These are phyloP conservation scores for Prionailurus viverrinus DNA, from an alignment of 2,113 vertebrate genomes.

Conservation along the genomic window DNA sequence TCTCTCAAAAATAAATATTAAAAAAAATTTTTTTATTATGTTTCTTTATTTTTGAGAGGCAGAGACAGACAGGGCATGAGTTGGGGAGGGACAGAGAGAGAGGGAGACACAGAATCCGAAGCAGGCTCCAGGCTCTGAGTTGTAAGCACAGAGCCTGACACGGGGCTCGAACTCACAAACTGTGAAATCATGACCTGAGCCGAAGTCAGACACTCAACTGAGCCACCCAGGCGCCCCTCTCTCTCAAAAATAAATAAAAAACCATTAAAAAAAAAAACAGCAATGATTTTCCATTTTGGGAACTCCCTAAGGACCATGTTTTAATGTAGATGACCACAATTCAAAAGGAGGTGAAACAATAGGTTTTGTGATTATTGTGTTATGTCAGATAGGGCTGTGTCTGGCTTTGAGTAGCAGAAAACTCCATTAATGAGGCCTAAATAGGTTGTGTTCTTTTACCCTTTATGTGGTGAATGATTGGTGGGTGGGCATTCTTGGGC, in stretches of 20 bases:
- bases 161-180: too few species aligned
- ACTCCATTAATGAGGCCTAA: not conserved
- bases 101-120: too few species aligned
- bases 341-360: not conserved
- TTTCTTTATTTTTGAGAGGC: too few species aligned
- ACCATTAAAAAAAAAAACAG: not conserved
- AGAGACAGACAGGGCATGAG: too few species aligned
- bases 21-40: too few species aligned
- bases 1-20: too few species aligned
- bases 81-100: too few species aligned
- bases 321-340: conserved; percentile 14
- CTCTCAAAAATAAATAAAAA: not conserved
- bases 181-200: too few species aligned
- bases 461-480: not conserved
- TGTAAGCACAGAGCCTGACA: too few species aligned
- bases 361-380: conserved; percentile 5
- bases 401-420: not conserved
- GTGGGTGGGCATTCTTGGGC: not conserved
- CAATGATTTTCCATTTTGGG: not conserved
- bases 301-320: not conserved
- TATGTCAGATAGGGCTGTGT: not conserved
- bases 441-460: not conserved
- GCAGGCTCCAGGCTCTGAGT: too few species aligned
- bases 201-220: too few species aligned
- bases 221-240: not conserved